Conservation (phyloP, 2,888 invertebrate species). For the Athetis lepigone region DNA sequence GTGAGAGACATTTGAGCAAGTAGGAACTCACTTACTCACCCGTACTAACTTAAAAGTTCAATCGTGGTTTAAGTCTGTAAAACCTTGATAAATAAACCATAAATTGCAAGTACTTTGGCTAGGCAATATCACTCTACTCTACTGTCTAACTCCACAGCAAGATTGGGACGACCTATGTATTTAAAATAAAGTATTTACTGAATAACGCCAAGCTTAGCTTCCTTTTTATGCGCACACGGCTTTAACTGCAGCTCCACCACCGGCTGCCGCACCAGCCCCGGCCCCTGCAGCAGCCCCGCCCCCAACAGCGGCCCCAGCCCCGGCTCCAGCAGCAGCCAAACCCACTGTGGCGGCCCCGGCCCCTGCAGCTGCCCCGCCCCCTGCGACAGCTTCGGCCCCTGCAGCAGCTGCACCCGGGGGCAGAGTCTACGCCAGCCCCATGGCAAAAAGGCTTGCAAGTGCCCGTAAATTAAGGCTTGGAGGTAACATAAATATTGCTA, state of each 20-base stretch:
- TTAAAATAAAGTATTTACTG: no score
- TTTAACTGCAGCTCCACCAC: conserved; percentile 28
- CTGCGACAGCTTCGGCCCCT: conserved; percentile 39
- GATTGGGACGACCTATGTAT: no score
- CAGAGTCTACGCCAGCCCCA: conserved; percentile 97
- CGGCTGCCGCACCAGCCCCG: conserved; percentile 67
- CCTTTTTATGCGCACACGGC: no score
- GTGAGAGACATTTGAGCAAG: no score
- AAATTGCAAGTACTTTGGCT: no score
- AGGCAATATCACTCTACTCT: no score
- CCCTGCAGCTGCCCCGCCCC: conserved; percentile 77
- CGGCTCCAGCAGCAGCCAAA: neutral
- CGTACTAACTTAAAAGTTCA: no score
- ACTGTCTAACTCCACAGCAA: no score
- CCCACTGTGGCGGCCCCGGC: conserved; percentile 55
- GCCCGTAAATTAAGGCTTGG: conserved; percentile 91
- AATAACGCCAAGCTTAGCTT: no score
- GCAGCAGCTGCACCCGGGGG: conserved; percentile 79
- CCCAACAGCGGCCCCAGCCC: conserved; percentile 69
- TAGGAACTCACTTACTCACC: no score
- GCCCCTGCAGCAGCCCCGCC: conserved; percentile 76
- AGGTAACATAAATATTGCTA: conserved; percentile 80
- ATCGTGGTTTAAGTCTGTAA: no score
- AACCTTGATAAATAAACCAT: no score
- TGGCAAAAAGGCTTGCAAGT: conserved; percentile 97